Conservation (phyloP, 2,888 invertebrate genomes). For the Eustalomyia histrio region DNA sequence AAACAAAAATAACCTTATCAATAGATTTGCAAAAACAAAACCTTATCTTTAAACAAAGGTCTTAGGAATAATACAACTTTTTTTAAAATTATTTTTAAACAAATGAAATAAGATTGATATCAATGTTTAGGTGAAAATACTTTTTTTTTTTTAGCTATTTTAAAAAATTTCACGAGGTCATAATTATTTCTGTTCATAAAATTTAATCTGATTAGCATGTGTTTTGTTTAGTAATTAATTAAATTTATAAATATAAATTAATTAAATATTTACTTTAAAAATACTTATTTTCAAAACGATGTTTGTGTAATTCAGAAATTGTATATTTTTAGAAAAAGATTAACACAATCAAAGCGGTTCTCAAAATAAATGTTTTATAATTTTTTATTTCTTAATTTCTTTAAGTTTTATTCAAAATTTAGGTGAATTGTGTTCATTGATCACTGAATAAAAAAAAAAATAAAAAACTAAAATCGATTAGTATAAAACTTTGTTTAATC, state of each 20-base stretch:
- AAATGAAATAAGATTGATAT: not conserved
- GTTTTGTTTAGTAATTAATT: not conserved
- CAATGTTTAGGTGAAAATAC: conserved; percentile 6
- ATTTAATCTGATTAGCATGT: not conserved
- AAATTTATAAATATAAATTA: not conserved
- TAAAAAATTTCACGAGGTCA: not conserved
- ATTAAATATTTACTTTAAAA: not conserved
- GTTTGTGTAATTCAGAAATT: not conserved
- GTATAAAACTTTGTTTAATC: too few relatives aligned
- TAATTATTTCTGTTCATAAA: not conserved
- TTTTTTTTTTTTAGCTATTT: conserved; percentile 5
- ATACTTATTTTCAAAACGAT: not conserved
- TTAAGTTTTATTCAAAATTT: too few relatives aligned
- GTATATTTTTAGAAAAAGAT: too few relatives aligned
- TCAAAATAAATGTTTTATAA: too few relatives aligned
- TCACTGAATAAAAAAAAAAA: too few relatives aligned
- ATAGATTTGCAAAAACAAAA: too few relatives aligned
- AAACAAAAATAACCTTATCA: too few relatives aligned
- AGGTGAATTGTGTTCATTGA: too few relatives aligned
- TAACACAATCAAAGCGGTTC: too few relatives aligned
- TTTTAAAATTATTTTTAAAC: not conserved
- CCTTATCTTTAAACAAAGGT: conserved; percentile 13
- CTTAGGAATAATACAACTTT: conserved; percentile 7
- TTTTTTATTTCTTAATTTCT: too few relatives aligned
- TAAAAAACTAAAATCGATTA: too few relatives aligned